These are phyloP conservation scores for Eleutherodactylus coqui DNA, from an alignment of 2,797 vertebrate species.

Conservation along the genomic window DNA sequence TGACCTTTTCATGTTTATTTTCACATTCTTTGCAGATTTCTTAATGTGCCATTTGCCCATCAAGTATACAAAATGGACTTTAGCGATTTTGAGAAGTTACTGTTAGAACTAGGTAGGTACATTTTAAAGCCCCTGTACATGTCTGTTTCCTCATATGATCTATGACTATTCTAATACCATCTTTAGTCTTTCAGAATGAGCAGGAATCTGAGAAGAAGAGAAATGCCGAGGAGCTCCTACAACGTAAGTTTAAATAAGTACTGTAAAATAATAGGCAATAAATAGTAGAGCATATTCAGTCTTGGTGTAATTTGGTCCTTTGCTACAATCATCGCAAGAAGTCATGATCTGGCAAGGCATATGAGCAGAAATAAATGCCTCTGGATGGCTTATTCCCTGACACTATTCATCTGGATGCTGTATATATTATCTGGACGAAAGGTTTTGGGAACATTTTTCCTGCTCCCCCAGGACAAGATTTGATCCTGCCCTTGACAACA, in stretches of 20 bases:
- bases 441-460: no score
- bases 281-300: background rate
- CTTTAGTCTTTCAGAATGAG: constrained; percentile 76
- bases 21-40: background rate
- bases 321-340: background rate
- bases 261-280: background rate
- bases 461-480: no score
- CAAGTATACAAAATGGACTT: constrained; percentile 63
- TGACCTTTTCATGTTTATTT: background rate
- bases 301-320: background rate
- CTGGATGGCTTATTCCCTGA: background rate
- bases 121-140: background rate
- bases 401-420: background rate
- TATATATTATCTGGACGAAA: no score
- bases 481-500: no score
- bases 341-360: background rate
- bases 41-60: no score
- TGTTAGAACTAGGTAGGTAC: constrained; percentile 75
- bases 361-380: background rate
- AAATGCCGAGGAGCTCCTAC: constrained; percentile 71
- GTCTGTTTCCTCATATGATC: background rate
- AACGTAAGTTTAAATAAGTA: constrained; percentile 72
- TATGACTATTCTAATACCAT: background rate
- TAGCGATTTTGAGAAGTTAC: constrained; percentile 72
- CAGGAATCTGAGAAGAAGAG: constrained; percentile 71